Percentiles rank a stretch among this genome's conserved stretches.
phyloP scores from a whole-genome alignment of 2,888 invertebrate genomes.

The Clepsis dumicolana region DNA sequence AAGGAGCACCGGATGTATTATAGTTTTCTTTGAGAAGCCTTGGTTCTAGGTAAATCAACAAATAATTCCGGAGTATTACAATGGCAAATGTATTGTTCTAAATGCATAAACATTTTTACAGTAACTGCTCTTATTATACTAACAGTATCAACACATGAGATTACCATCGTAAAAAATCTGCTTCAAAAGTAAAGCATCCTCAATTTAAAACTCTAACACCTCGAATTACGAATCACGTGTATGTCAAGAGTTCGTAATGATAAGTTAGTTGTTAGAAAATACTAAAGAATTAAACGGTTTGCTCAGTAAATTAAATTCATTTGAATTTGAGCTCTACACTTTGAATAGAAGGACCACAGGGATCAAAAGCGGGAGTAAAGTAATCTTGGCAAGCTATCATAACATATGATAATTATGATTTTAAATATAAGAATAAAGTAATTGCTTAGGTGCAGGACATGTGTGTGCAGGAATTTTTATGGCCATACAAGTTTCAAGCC shows the following conservation, averaged over 20 bases:
- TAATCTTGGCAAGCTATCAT: not conserved
- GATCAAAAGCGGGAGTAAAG: not conserved
- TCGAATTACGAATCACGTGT: not conserved
- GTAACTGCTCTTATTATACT: not conserved
- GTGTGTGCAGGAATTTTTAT: conserved; percentile 1
- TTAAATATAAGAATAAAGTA: not conserved
- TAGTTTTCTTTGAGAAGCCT: not conserved
- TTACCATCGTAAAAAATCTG: not conserved
- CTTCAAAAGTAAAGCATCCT: not conserved
- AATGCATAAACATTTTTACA: not conserved
- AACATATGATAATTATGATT: conserved; percentile 5
- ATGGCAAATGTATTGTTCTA: conserved; percentile 6
- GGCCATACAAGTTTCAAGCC: not conserved
- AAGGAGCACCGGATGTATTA: not conserved
- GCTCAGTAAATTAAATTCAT: not conserved
- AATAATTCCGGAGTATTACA: too few relatives aligned
- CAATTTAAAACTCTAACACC: not conserved
- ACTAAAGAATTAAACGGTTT: not conserved
- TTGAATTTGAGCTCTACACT: not conserved
- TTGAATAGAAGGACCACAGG: not conserved
- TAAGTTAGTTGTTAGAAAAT: not conserved
- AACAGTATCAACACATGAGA: not conserved
- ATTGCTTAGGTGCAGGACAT: conserved; percentile 2
- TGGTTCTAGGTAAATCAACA: not conserved
- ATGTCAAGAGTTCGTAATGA: not conserved